Conservation (phyloP, 1,140 invertebrate species). For the Drosophila lacertosa region DNA sequence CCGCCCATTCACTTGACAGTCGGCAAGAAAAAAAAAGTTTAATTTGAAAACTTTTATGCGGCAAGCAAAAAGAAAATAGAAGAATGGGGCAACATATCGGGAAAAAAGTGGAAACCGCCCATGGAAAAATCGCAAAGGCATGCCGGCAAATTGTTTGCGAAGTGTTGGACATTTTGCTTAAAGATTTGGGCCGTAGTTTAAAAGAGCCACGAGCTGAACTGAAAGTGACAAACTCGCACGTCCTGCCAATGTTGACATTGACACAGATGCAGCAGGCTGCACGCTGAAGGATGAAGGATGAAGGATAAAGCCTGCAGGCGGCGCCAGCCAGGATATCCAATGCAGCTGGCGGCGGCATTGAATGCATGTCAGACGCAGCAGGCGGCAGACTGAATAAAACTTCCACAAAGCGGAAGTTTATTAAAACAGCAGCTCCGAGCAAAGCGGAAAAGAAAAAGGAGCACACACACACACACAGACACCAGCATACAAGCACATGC, state of each 20-base stretch:
- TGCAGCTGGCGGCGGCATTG: constrained; percentile 35
- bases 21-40: constrained; percentile 64
- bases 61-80: constrained; percentile 33
- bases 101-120: constrained; percentile 14
- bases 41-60: constrained; percentile 75
- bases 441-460: constrained; percentile 7
- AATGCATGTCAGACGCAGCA: constrained; percentile 53
- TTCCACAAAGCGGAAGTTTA: constrained; percentile 75
- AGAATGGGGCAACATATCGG: constrained; percentile 6
- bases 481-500: constrained; percentile 42
- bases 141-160: constrained; percentile 70
- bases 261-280: constrained; percentile 67
- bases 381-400: constrained; percentile 63
- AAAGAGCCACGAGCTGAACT: constrained; percentile 44
- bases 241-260: constrained; percentile 68
- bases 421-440: constrained; percentile 63
- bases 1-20: constrained; percentile 53
- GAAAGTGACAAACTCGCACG: constrained; percentile 63
- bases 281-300: not conserved
- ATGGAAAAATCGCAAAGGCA: constrained; percentile 57
- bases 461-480: constrained; percentile 48
- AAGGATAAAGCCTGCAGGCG: constrained; percentile 30
- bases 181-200: constrained; percentile 55
- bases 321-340: constrained; percentile 14
- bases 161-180: constrained; percentile 74